phyloP scores from a whole-genome alignment of 2,888 invertebrate species.

The Megalurothrips usitatus region DNA sequence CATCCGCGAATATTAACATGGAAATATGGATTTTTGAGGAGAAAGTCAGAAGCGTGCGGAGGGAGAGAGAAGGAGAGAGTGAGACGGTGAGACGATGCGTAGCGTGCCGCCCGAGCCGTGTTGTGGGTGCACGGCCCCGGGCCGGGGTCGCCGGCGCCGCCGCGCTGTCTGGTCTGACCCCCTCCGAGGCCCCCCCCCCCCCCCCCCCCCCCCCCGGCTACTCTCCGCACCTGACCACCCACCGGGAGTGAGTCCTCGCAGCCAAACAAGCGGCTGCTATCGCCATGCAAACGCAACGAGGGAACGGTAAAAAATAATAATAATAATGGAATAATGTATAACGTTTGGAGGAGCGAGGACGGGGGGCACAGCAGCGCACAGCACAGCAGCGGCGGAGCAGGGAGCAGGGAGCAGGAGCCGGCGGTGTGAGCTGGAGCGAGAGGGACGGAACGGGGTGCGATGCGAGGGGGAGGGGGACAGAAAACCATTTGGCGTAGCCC shows the following conservation, averaged over 20 bases:
- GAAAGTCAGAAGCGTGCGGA: background rate
- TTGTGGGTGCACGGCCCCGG: background rate
- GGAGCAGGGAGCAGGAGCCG: background rate
- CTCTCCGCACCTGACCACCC: no score
- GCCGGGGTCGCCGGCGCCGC: background rate
- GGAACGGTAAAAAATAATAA: no score
- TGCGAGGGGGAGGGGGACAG: background rate
- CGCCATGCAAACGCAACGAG: no score
- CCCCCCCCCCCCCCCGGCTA: no score
- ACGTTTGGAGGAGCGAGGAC: no score
- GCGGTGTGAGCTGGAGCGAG: background rate
- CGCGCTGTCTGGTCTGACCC: no score
- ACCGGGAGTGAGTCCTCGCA: no score
- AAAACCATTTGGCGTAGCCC: background rate
- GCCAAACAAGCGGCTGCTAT: no score
- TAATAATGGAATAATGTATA: no score
- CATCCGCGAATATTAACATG: slow-evolving; percentile 20
- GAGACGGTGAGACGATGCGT: background rate
- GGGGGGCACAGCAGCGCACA: no score
- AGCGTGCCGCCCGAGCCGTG: background rate
- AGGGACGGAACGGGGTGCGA: background rate
- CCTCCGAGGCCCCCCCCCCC: background rate
- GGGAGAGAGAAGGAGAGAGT: background rate
- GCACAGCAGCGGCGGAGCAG: no score
- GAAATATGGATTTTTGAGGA: slow-evolving; percentile 17